Percentiles rank a stretch among this genome's conserved stretches.
These are phyloP conservation scores for Drosophila watanabei DNA, from an alignment of 1,140 invertebrate genomes.

Conservation along the genomic window DNA sequence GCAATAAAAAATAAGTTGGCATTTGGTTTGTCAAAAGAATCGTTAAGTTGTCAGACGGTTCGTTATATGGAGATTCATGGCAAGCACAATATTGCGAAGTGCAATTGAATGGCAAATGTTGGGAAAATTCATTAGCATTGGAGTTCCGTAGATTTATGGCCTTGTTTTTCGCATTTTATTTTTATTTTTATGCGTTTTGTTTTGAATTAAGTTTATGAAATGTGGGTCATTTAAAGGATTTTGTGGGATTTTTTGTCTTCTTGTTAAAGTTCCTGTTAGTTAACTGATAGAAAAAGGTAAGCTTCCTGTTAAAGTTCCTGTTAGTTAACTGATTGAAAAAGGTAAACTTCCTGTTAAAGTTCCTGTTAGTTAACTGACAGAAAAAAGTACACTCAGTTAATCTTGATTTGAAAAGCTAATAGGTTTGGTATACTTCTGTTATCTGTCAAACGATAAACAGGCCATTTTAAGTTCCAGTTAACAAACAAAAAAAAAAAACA, in stretches of 20 bases:
- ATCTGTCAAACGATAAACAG: too few relatives aligned
- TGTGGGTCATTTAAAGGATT: not conserved
- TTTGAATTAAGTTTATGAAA: not conserved
- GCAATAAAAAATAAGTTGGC: conserved; percentile 25
- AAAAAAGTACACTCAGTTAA: too few relatives aligned
- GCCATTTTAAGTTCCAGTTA: too few relatives aligned
- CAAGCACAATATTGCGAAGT: not conserved
- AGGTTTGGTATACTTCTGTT: too few relatives aligned
- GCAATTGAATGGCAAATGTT: not conserved
- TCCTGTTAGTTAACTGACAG: too few relatives aligned
- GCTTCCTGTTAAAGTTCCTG: too few relatives aligned
- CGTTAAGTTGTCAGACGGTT: conserved; percentile 12
- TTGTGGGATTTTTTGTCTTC: not conserved
- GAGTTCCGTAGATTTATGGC: not conserved
- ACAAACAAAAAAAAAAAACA: too few relatives aligned
- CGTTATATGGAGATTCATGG: conserved; percentile 13
- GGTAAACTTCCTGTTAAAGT: too few relatives aligned
- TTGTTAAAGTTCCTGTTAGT: not conserved
- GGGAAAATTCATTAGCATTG: conserved; percentile 2
- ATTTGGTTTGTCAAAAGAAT: conserved; percentile 18
- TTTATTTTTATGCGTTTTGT: not conserved
- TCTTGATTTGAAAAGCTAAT: too few relatives aligned
- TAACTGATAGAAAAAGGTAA: not conserved
- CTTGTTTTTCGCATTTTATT: conserved; percentile 6
- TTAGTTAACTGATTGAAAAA: too few relatives aligned